Percentiles rank a stretch among this genome's conserved stretches.
Conservation (phyloP, 2,888 invertebrate genomes). For the Eupithecia abbreviata region DNA sequence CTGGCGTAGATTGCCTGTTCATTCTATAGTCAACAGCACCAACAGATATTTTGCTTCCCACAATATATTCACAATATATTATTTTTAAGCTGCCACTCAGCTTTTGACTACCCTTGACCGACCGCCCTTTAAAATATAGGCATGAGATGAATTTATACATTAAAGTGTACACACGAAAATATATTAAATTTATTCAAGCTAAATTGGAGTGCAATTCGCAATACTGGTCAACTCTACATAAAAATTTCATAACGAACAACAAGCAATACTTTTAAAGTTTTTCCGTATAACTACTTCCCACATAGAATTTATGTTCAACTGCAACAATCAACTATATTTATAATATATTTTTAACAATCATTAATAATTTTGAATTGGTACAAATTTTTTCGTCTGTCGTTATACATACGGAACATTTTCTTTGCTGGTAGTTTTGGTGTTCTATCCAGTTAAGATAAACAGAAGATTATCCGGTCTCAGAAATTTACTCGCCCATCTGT, state of each 20-base stretch:
- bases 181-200: conserved; percentile 3
- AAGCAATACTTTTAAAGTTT: conserved; percentile 54
- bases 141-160: conserved; percentile 3
- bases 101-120: neutral
- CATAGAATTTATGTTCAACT: conserved; percentile 62
- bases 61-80: too few relatives aligned
- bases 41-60: neutral
- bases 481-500: too few relatives aligned
- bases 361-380: conserved; percentile 16
- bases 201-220: conserved; percentile 30
- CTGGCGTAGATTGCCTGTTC: neutral
- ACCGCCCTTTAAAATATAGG: neutral
- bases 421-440: neutral
- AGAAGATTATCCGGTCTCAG: conserved; percentile 11
- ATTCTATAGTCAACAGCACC: conserved; percentile 1
- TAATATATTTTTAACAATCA: conserved; percentile 21
- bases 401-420: neutral
- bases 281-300: conserved; percentile 61
- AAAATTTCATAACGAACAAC: conserved; percentile 52
- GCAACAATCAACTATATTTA: conserved; percentile 66
- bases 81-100: neutral
- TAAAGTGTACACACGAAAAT: conserved; percentile 17
- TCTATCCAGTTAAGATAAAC: conserved; percentile 4
- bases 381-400: neutral
- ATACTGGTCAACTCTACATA: conserved; percentile 38